phyloP scores from a whole-genome alignment of 2,797 vertebrate species.

The Gadopsis bispinosus region DNA sequence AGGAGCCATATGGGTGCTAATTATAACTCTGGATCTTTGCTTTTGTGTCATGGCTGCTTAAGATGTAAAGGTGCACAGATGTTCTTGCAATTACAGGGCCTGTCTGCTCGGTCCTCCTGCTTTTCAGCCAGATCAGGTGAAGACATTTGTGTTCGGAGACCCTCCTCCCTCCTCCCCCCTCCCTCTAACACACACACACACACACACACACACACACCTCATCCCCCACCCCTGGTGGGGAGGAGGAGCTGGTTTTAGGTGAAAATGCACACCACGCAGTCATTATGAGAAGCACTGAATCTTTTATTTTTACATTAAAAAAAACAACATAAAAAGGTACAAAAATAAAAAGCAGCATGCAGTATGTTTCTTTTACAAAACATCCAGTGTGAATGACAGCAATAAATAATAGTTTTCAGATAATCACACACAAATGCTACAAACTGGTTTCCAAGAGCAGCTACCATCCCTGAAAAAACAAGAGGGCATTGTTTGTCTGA shows the following conservation, averaged over 20 bases:
- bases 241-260: conserved; percentile 16
- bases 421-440: conserved; percentile 75
- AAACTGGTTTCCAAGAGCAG: conserved; percentile 73
- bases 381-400: conserved; percentile 79
- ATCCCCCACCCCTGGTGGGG: conserved; percentile 39
- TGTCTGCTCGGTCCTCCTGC: conserved; percentile 61
- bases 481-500: conserved; percentile 19
- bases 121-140: conserved; percentile 80
- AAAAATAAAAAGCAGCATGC: conserved; percentile 62
- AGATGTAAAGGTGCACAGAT: conserved; percentile 85
- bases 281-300: conserved; percentile 41
- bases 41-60: conserved; percentile 70
- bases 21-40: conserved; percentile 66
- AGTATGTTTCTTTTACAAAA: conserved; percentile 61
- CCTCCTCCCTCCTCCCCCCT: conserved; percentile 2
- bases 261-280: conserved; percentile 58
- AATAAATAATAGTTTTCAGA: conserved; percentile 84
- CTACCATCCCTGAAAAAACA: conserved; percentile 51
- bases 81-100: conserved; percentile 82
- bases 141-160: conserved; percentile 77
- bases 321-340: conserved; percentile 31
- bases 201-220: conserved; percentile 31
- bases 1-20: conserved; percentile 71
- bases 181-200: too few species aligned
- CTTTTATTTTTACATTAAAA: conserved; percentile 74